Conservation (phyloP, 2,888 invertebrate species). For the Coecobrya sp. region DNA sequence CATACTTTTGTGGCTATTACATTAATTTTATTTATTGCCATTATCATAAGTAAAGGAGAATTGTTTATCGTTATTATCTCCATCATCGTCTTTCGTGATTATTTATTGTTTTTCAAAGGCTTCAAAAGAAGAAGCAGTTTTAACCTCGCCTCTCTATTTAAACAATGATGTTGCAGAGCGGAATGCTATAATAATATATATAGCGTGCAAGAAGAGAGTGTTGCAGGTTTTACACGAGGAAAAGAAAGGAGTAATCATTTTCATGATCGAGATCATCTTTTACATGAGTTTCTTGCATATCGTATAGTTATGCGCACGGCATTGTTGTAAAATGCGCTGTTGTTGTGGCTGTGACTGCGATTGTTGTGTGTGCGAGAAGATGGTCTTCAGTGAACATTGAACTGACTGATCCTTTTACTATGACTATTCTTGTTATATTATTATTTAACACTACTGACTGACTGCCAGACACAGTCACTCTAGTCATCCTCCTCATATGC, state of each 20-base stretch:
- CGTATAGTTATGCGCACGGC: slow-evolving; percentile 47
- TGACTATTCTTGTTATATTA: not conserved
- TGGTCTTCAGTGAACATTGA: slow-evolving; percentile 18
- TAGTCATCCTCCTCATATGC: not conserved
- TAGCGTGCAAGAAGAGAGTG: slow-evolving; percentile 50
- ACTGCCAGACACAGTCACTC: not conserved
- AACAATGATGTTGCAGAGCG: slow-evolving; percentile 4
- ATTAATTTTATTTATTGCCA: slow-evolving; percentile 52
- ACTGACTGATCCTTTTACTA: slow-evolving; percentile 37
- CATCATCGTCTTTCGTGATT: slow-evolving; percentile 17
- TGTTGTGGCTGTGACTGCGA: not conserved
- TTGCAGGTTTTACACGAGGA: slow-evolving; percentile 38
- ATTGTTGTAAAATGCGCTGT: slow-evolving; percentile 34
- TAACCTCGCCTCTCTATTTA: slow-evolving; percentile 47
- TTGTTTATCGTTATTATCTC: slow-evolving; percentile 46
- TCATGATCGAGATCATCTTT: not conserved
- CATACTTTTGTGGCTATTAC: not conserved
- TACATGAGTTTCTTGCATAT: not conserved
- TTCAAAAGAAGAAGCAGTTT: slow-evolving; percentile 28
- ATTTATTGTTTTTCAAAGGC: slow-evolving; percentile 42
- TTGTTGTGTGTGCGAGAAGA: slow-evolving; percentile 26
- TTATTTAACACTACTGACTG: slow-evolving; percentile 52
- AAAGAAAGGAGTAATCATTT: slow-evolving; percentile 21
- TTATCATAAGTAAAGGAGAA: slow-evolving; percentile 29
- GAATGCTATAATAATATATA: not conserved